Evolutionary conservation across 1,140 invertebrate species (phyloP).

Genomic region (Arion vulgaris): DNA sequence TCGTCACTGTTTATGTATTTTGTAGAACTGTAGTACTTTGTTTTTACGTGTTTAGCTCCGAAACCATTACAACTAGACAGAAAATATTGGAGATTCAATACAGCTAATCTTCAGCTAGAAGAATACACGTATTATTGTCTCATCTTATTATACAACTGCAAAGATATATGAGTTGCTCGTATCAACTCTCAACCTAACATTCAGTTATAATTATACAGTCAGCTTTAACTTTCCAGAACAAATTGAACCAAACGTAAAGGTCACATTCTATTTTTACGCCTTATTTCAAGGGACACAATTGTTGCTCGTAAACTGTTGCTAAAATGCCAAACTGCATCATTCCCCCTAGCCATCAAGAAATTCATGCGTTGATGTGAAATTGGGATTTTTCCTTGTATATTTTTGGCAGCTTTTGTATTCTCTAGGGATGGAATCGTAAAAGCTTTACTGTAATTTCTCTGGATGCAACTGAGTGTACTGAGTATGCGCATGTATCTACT

Average conservation of each 20-base stretch:
- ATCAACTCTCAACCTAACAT: too few species aligned
- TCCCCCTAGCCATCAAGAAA: not conserved
- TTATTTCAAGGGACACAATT: not conserved
- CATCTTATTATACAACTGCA: too few species aligned
- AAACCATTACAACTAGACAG: too few species aligned
- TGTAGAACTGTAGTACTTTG: too few species aligned
- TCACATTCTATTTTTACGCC: not conserved
- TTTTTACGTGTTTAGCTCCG: too few species aligned
- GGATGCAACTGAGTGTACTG: not conserved
- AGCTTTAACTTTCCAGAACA: too few species aligned
- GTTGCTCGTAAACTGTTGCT: not conserved
- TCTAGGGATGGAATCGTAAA: not conserved
- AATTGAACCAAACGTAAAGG: not conserved
- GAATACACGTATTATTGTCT: too few species aligned
- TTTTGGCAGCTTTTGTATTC: not conserved
- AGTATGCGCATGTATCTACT: not conserved
- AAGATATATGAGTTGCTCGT: too few species aligned
- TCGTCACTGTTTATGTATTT: too few species aligned
- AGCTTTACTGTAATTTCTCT: not conserved
- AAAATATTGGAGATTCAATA: too few species aligned
- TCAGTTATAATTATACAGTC: too few species aligned
- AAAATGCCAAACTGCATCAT: not conserved
- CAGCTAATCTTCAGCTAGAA: too few species aligned
- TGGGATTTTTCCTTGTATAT: not conserved
- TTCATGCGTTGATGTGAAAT: conserved; percentile 1